Percentiles rank a stretch among this genome's conserved stretches.
phyloP scores from a whole-genome alignment of 23 tunicate species.

The Styela clava region DNA sequence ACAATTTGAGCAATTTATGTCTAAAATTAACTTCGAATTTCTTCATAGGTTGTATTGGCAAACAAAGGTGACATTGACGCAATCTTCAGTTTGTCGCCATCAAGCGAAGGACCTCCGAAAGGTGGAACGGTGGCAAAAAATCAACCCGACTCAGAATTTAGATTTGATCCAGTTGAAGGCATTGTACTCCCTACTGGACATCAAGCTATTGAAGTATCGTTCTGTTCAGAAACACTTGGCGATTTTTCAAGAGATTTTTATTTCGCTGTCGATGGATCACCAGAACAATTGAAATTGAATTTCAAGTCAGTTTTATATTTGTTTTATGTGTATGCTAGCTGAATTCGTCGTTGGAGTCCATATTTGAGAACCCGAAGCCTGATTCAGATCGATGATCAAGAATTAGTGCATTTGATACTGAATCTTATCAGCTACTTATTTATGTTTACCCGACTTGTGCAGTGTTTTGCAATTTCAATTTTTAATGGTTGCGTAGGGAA shows the following conservation, averaged over 20 bases:
- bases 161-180: conserved; percentile 83
- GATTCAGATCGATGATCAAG: no score
- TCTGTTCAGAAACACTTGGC: conserved; percentile 73
- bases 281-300: conserved; percentile 43
- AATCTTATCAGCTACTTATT: no score
- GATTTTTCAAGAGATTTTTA: conserved; percentile 54
- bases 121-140: conserved; percentile 32
- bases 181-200: conserved; percentile 89
- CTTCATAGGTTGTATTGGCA: conserved; percentile 56
- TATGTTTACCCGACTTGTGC: no score
- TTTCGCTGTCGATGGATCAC: conserved; percentile 83
- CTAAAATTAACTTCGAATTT: no score
- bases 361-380: no score
- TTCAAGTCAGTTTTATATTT: conserved; percentile 41
- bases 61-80: conserved; percentile 97
- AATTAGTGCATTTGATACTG: no score
- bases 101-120: conserved; percentile 21
- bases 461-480: no score
- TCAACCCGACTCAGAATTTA: conserved; percentile 49
- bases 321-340: neutral
- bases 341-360: no score
- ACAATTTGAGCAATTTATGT: no score
- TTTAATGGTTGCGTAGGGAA: no score
- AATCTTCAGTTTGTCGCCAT: conserved; percentile 71
- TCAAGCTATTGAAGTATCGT: conserved; percentile 71